A percentile compares a stretch with the other conserved stretches of the same genome.
These are phyloP conservation scores for Stratiolaelaps scimitus DNA, from an alignment of 1,140 invertebrate species.

Conservation along the genomic window DNA sequence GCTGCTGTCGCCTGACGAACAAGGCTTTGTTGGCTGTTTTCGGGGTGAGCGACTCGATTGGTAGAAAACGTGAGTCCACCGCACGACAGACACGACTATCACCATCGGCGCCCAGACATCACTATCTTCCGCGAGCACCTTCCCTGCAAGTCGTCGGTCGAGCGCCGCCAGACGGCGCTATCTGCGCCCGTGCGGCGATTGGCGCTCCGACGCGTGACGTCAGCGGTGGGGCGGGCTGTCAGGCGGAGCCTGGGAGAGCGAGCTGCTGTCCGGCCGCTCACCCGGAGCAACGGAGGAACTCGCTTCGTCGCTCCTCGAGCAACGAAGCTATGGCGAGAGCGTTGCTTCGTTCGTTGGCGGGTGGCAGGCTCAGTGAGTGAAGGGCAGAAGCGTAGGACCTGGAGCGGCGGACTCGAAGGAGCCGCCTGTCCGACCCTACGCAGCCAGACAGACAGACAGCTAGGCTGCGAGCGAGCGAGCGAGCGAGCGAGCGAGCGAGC, in stretches of 20 bases:
- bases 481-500: constrained; percentile 6
- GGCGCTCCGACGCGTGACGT: not conserved
- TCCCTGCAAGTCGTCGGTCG: constrained; percentile 1
- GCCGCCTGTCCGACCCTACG: too few relatives aligned
- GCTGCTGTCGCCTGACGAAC: not conserved
- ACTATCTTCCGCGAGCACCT: constrained; percentile 14
- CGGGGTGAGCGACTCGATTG: not conserved
- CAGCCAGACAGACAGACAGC: too few relatives aligned
- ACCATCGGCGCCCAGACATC: constrained; percentile 7
- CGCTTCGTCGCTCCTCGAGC: too few relatives aligned
- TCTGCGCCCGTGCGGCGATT: not conserved
- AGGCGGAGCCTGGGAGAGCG: constrained; percentile 20
- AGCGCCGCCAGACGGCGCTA: constrained; percentile 14
- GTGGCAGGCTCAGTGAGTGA: too few relatives aligned
- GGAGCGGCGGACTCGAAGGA: too few relatives aligned
- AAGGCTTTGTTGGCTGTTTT: not conserved
- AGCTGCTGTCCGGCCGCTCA: not conserved
- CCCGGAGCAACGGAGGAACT: too few relatives aligned
- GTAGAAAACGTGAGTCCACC: not conserved
- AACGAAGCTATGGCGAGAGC: too few relatives aligned
- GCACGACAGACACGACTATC: too few relatives aligned
- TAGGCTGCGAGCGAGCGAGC: not conserved
- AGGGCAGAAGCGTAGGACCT: too few relatives aligned
- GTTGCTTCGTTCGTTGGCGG: too few relatives aligned
- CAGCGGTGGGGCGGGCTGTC: not conserved